phyloP scores from a whole-genome alignment of 2,888 invertebrate species.

The Cerceris rybyensis region DNA sequence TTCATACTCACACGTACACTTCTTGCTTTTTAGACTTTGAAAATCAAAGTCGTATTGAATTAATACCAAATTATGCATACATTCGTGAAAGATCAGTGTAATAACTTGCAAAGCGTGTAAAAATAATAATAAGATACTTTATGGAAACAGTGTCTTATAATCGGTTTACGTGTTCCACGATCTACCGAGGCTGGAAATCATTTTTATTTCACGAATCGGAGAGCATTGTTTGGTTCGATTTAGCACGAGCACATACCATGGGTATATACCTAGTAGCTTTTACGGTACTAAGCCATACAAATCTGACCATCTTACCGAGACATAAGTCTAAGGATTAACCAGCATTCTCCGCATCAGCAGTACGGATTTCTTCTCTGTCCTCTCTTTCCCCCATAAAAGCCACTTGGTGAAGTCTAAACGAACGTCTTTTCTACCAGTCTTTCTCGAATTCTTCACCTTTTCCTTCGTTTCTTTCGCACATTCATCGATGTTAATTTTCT shows the following conservation, averaged over 20 bases:
- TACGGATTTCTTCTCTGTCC: conserved; percentile 47
- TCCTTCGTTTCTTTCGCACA: conserved; percentile 11
- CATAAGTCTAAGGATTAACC: conserved; percentile 81
- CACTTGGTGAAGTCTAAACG: conserved; percentile 41
- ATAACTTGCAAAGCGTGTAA: too few relatives aligned
- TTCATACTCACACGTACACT: too few relatives aligned
- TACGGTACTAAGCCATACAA: conserved; percentile 78
- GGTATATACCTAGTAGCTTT: conserved; percentile 49
- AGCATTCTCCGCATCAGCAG: conserved; percentile 67
- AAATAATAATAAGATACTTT: too few relatives aligned
- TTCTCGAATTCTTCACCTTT: conserved; percentile 1
- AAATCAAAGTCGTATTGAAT: too few relatives aligned
- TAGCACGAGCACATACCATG: neutral
- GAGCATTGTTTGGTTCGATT: conserved; percentile 6
- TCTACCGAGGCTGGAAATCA: neutral
- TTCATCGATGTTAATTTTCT: conserved; percentile 51
- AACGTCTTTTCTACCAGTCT: conserved; percentile 21
- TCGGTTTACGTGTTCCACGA: neutral
- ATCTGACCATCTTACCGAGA: conserved; percentile 80
- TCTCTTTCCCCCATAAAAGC: conserved; percentile 48
- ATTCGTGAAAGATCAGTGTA: too few relatives aligned
- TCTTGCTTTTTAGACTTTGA: too few relatives aligned
- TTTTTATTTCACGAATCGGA: neutral
- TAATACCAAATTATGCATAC: too few relatives aligned
- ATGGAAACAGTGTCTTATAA: too few relatives aligned